Base-by-base conservation (phyloP, 1,140 invertebrate species). In the Halyomorpha halys region DNA sequence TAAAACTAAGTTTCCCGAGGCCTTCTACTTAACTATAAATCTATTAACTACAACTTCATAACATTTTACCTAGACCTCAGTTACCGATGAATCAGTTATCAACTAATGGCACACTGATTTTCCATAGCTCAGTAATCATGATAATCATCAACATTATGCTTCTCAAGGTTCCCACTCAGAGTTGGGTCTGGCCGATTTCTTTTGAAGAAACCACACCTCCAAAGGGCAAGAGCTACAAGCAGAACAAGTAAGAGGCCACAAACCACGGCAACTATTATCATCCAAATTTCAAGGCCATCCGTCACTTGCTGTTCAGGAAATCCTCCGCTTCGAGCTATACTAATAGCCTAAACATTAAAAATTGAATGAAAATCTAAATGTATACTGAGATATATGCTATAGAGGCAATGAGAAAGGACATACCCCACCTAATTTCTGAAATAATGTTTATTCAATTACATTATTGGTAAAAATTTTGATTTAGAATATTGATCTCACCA, bases 171-270 rank as follows among this genome's bases (percentile, higher is more conserved):
- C 8, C 88, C 66, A 45, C 53, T 54, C 0, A 91, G 71, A 18
- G 89, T 91, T 0, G 85, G 85, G 74, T 91, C 88, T 11, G 86
- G 86, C 27, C 81, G 76, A 66, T 87, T 80, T 62, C 87, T 73
- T 73, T 91, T 91, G 77, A 95, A 95, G 80, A 95, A 95, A 51
- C 91, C 91, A 30, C 87, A 78, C 76, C 88, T 91, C 83, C 88
- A 91, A 23, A 94, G 73, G 4, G 85, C 74, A 21, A 89, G 76
- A n/a, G 86, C 86, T 30, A 94, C 75, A 0, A 91, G 69, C 11
- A 90, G 80, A 23, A 95, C 77, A 3, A 94, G 75, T 65, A 94
- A 73, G 16, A 95, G 73, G 19, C 92, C 92, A 2, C 83, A 83
- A 59, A 90, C 78, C 25, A 90, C 82, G 39, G 89, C 85, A 5